These are phyloP conservation scores for Drosophila saltans DNA, from an alignment of 1,140 invertebrate species.

Conservation along the genomic window DNA sequence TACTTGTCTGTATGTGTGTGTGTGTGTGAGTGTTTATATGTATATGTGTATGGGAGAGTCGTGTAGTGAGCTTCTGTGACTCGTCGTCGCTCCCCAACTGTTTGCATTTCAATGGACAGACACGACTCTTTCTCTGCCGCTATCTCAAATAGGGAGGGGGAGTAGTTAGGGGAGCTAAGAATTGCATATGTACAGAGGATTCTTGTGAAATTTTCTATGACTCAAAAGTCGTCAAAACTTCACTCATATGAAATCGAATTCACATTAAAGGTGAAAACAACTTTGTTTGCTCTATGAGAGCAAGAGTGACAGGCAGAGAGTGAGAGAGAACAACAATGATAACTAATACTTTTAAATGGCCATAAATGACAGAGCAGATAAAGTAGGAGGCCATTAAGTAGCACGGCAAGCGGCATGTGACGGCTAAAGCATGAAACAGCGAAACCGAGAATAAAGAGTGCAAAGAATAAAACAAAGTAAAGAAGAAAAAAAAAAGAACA, in stretches of 20 bases:
- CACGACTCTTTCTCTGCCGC: constrained; percentile 31
- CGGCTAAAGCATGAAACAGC: not conserved
- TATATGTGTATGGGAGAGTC: constrained; percentile 15
- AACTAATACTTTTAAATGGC: constrained; percentile 58
- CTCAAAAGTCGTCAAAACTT: constrained; percentile 60
- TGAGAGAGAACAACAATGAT: constrained; percentile 42
- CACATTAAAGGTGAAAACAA: constrained; percentile 63
- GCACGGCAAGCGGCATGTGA: constrained; percentile 29
- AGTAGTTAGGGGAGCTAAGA: too few relatives aligned
- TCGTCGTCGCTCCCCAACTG: constrained; percentile 62
- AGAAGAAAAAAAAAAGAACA: not conserved
- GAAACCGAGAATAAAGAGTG: constrained; percentile 30
- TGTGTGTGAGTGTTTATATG: constrained; percentile 21
- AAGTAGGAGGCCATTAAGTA: constrained; percentile 51
- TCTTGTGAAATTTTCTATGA: constrained; percentile 62
- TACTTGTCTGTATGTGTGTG: constrained; percentile 37
- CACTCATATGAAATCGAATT: constrained; percentile 69
- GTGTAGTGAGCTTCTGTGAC: constrained; percentile 33
- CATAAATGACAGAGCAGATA: constrained; percentile 53
- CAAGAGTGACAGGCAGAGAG: not conserved
- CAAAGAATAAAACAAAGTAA: constrained; percentile 2
- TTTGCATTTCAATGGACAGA: constrained; percentile 59
- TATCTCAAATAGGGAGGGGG: not conserved
- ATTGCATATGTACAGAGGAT: constrained; percentile 33
- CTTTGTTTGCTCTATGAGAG: constrained; percentile 12